Evolutionary conservation across 2,113 vertebrate genomes (phyloP).

Genomic region (Nesogale talazaci): DNA sequence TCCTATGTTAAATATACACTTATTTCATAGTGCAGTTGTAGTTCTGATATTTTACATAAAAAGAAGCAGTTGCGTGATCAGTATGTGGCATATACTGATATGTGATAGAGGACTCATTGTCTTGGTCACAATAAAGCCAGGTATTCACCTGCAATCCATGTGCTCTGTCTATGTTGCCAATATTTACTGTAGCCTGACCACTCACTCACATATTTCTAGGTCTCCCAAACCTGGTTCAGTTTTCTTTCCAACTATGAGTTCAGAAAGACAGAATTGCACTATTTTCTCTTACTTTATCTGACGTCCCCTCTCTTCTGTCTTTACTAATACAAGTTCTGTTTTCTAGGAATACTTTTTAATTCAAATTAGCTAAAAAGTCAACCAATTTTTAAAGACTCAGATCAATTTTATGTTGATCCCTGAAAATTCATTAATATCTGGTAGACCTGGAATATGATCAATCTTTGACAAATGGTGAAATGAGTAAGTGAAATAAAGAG

Average conservation of each 20-base stretch:
- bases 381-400: neutral
- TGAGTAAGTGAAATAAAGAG: neutral
- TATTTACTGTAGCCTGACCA: neutral
- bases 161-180: neutral
- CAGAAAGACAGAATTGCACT: neutral
- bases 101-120: neutral
- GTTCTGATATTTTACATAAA: neutral
- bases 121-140: neutral
- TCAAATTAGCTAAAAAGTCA: neutral
- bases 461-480: neutral
- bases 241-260: neutral
- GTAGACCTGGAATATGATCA: neutral
- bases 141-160: accelerated
- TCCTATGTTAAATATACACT: neutral
- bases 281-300: neutral
- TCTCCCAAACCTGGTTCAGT: neutral
- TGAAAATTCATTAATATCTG: neutral
- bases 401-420: neutral
- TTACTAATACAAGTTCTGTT: neutral
- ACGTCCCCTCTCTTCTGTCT: neutral
- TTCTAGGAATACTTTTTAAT: neutral
- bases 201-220: neutral
- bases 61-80: neutral
- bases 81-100: neutral
- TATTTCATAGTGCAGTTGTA: neutral